phyloP scores from a whole-genome alignment of 2,113 vertebrate species.

The Hucho hucho region DNA sequence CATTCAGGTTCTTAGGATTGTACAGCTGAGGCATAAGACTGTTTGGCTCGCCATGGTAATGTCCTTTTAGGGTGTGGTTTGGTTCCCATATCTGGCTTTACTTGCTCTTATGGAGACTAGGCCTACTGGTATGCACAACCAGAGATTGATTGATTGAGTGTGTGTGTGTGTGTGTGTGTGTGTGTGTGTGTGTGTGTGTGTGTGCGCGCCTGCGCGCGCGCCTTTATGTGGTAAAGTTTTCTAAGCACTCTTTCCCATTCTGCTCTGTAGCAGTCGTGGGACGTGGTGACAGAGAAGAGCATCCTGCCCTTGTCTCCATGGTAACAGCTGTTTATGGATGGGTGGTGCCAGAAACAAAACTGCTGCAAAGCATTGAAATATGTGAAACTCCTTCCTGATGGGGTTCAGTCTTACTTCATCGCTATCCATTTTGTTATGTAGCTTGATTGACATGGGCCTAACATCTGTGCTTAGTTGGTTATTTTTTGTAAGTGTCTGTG shows the following conservation, averaged over 20 bases:
- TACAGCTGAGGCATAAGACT: neutral
- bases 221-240: neutral
- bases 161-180: neutral
- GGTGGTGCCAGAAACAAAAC: neutral
- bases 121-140: neutral
- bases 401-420: neutral
- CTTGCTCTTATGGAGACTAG: neutral
- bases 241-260: neutral
- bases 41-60: neutral
- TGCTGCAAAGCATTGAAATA: neutral
- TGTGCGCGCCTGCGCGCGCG: too few relatives aligned
- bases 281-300: neutral
- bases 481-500: neutral
- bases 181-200: neutral
- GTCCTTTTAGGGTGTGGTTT: neutral
- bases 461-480: neutral
- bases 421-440: neutral
- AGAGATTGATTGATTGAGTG: too few relatives aligned
- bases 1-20: neutral
- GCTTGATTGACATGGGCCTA: neutral
- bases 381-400: neutral
- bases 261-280: neutral
- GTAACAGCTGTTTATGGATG: neutral
- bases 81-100: neutral
- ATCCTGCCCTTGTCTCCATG: neutral